A percentile compares a stretch with the other conserved stretches of the same genome.
phyloP scores from a whole-genome alignment of 2,888 invertebrate species.

The Cataglyphis albicans region DNA sequence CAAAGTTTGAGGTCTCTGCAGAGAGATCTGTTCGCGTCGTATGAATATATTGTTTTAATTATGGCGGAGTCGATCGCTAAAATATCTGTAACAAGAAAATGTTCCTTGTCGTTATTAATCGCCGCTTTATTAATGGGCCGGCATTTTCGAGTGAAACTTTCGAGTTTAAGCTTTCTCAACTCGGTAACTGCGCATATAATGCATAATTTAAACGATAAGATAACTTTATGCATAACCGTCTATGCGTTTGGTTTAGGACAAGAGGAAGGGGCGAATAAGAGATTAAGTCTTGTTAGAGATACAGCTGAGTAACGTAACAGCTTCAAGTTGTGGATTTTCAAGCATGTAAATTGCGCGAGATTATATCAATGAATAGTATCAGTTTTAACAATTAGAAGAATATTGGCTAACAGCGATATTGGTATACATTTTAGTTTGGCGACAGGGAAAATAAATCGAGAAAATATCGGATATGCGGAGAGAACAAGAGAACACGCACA shows the following conservation, averaged over 20 bases:
- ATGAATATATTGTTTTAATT: not conserved
- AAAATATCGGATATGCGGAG: not conserved
- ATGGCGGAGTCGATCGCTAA: not conserved
- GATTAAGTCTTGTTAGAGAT: not conserved
- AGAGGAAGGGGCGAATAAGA: not conserved
- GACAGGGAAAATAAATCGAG: not conserved
- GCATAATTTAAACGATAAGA: slow-evolving; percentile 27
- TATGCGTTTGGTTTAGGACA: not conserved
- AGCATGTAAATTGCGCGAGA: not conserved
- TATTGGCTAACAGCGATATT: not conserved
- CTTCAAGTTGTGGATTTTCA: not conserved
- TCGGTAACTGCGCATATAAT: slow-evolving; percentile 19
- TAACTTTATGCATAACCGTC: slow-evolving; percentile 41
- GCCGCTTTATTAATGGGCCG: slow-evolving; percentile 6
- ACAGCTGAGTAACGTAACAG: not conserved
- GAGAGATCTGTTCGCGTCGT: not conserved
- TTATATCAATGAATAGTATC: not conserved
- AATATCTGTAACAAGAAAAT: not conserved
- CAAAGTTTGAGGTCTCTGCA: not conserved
- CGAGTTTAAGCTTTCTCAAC: slow-evolving; percentile 18
- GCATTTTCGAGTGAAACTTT: slow-evolving; percentile 16
- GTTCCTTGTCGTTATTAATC: not conserved
- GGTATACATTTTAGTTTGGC: not conserved
- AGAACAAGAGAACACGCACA: slow-evolving; percentile 1
- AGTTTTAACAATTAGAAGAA: not conserved